A percentile compares a stretch with the other conserved stretches of the same genome.
Evolutionary conservation across 1,140 invertebrate species (phyloP).

Genomic region (Ips typographus): DNA sequence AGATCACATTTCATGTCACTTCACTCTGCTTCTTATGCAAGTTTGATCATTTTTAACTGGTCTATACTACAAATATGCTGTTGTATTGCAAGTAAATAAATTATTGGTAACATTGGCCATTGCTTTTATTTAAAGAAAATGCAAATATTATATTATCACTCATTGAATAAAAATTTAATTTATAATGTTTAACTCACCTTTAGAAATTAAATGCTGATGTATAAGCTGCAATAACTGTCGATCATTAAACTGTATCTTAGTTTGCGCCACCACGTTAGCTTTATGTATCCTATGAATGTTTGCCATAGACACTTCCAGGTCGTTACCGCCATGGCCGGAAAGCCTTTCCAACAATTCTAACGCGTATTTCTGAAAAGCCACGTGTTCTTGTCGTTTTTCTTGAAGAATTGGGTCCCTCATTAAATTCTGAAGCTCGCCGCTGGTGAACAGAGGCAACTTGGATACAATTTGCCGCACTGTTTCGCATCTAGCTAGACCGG

Average conservation of each 20-base stretch:
- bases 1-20: no score
- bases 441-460: constrained; percentile 92
- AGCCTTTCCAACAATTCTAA: constrained; percentile 88
- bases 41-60: no score
- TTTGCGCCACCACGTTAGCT: constrained; percentile 95
- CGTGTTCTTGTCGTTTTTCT: constrained; percentile 93
- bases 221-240: constrained; percentile 91
- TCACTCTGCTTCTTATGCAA: no score
- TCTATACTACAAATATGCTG: no score
- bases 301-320: constrained; percentile 78
- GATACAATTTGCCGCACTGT: constrained; percentile 93
- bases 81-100: no score
- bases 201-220: constrained; percentile 79
- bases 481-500: constrained; percentile 87
- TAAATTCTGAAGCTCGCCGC: constrained; percentile 86
- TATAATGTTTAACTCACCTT: constrained; percentile 52
- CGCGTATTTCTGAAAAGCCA: constrained; percentile 94
- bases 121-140: no score
- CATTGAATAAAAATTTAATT: no score
- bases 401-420: constrained; percentile 96
- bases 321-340: constrained; percentile 86
- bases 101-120: no score
- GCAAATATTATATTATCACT: no score
- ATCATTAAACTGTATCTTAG: constrained; percentile 91
- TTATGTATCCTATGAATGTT: constrained; percentile 79